phyloP scores from a whole-genome alignment of 35 echinoderm and acorn worm genomes.

The Ophioderma brevispina region DNA sequence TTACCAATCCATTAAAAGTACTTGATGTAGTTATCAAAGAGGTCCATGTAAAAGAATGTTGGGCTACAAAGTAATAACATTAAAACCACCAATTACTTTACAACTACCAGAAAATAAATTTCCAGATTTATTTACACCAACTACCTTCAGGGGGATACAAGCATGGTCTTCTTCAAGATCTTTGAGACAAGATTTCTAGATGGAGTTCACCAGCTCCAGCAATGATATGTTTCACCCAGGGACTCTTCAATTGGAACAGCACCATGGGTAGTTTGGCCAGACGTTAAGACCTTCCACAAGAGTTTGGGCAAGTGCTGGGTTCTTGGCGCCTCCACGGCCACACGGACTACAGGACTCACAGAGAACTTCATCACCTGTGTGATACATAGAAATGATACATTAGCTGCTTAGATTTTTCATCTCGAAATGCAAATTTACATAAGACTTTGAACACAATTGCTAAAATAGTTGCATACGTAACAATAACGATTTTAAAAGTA shows the following conservation, averaged over 20 bases:
- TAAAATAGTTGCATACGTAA: too few species aligned
- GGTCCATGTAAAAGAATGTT: too few species aligned
- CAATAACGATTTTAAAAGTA: too few species aligned
- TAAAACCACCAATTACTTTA: background rate
- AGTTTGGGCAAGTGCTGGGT: conserved; percentile 84
- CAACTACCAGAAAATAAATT: background rate
- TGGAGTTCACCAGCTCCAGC: conserved; percentile 98
- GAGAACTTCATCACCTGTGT: conserved; percentile 95
- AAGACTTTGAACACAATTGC: too few species aligned
- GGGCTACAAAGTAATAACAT: background rate
- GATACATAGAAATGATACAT: too few species aligned
- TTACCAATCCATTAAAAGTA: too few species aligned
- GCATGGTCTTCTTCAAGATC: conserved; percentile 99
- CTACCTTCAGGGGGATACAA: conserved; percentile 86
- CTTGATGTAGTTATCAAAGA: too few species aligned
- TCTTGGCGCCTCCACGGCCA: conserved; percentile 92
- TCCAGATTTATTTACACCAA: background rate
- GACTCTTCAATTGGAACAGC: too few species aligned
- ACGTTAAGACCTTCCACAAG: conserved; percentile 94
- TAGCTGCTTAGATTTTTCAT: too few species aligned
- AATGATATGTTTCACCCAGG: conserved; percentile 86
- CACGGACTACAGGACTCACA: conserved; percentile 97
- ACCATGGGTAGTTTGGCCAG: conserved; percentile 92
- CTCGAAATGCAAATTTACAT: too few species aligned
- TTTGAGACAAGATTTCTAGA: conserved; percentile 97